Percentiles rank a stretch among this genome's conserved stretches.
phyloP scores from a whole-genome alignment of 2,888 invertebrate genomes.

The Camponotus fellah region DNA sequence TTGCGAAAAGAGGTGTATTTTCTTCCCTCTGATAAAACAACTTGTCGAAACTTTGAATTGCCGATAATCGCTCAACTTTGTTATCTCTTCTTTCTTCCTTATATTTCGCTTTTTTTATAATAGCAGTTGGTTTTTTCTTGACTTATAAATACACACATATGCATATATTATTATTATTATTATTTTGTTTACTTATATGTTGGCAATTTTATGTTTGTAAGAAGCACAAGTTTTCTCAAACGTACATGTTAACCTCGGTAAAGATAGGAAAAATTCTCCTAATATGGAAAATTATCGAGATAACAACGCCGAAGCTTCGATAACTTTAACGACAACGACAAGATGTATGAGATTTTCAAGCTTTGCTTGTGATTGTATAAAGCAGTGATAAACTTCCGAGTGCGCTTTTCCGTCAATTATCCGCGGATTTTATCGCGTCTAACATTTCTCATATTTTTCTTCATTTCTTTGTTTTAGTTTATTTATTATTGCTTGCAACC shows the following conservation, averaged over 20 bases:
- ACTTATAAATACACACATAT: not conserved
- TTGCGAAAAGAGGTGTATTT: not conserved
- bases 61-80: not conserved
- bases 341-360: slow-evolving; percentile 37
- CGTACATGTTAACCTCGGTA: not conserved
- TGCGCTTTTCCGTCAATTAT: slow-evolving; percentile 44
- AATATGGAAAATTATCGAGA: slow-evolving; percentile 28
- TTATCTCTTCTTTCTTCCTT: not conserved
- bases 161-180: not conserved
- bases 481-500: slow-evolving; percentile 10
- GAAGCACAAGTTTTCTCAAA: not conserved
- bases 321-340: slow-evolving; percentile 18
- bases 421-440: slow-evolving; percentile 13
- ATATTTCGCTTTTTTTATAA: not conserved
- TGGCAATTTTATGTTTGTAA: slow-evolving; percentile 6
- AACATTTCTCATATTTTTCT: slow-evolving; percentile 25
- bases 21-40: slow-evolving; percentile 2
- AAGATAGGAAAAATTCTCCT: slow-evolving; percentile 21
- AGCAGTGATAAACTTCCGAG: slow-evolving; percentile 31
- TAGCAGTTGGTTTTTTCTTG: not conserved
- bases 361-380: slow-evolving; percentile 16
- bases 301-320: slow-evolving; percentile 31
- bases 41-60: not conserved
- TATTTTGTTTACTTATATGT: not conserved
- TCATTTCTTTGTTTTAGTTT: slow-evolving; percentile 16